phyloP scores from a whole-genome alignment of 2,888 invertebrate species.

The Danaus chrysippus region DNA sequence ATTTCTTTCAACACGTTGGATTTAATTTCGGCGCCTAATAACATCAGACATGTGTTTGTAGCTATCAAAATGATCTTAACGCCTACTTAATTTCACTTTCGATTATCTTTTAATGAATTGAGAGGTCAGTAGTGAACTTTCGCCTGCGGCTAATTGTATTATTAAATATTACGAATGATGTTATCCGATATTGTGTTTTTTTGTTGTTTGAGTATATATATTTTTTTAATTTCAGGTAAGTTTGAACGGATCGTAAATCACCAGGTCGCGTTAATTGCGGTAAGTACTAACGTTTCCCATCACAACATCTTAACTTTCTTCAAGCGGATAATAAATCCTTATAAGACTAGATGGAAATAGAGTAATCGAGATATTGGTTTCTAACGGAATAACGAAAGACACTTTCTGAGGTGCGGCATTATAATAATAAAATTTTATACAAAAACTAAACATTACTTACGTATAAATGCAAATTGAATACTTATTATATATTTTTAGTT shows the following conservation, averaged over 20 bases:
- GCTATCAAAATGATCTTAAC: constrained; percentile 56
- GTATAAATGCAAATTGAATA: no score
- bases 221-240: background rate
- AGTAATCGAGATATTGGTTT: constrained; percentile 3
- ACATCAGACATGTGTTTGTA: constrained; percentile 48
- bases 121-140: constrained; percentile 69
- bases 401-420: background rate
- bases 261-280: no score
- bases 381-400: constrained; percentile 6
- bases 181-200: background rate
- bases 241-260: no score
- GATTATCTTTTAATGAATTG: constrained; percentile 69
- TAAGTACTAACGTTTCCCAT: background rate
- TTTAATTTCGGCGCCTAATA: constrained; percentile 32
- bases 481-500: no score
- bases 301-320: background rate
- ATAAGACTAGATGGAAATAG: constrained; percentile 1
- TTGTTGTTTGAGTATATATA: background rate
- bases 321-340: constrained; percentile 6
- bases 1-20: constrained; percentile 25
- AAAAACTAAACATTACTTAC: no score
- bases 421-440: background rate
- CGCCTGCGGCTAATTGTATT: constrained; percentile 58
- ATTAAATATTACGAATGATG: constrained; percentile 44
- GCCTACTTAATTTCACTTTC: constrained; percentile 73